Evolutionary conservation across 2,797 vertebrate genomes (phyloP).

Genomic region (Lerista edwardsae): DNA sequence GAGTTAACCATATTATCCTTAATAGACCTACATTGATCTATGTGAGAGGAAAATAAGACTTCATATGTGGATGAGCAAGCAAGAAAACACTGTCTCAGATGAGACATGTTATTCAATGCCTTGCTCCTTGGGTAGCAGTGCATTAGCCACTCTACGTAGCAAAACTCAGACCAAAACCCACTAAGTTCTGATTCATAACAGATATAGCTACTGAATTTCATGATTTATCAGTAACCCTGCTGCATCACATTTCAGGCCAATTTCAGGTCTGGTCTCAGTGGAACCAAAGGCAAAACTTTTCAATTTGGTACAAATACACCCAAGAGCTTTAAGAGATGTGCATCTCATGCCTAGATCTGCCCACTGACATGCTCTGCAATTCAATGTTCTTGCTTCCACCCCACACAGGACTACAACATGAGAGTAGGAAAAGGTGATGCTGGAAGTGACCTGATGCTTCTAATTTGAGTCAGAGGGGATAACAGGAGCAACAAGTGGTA

Average conservation of each 20-base stretch:
- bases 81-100: neutral
- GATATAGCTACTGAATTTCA: conserved; percentile 1
- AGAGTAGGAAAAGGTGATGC: neutral
- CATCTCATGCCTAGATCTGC: neutral
- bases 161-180: neutral
- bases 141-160: neutral
- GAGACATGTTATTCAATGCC: neutral
- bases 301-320: neutral
- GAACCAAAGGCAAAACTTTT: neutral
- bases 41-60: conserved; percentile 20
- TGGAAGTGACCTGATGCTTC: neutral
- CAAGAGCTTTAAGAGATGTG: neutral
- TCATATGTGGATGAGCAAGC: conserved; percentile 6
- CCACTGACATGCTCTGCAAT: neutral
- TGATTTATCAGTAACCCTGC: neutral
- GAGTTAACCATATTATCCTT: conserved; percentile 29
- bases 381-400: conserved; percentile 1
- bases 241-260: conserved; percentile 22
- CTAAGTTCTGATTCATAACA: neutral
- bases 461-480: neutral
- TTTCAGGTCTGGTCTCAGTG: neutral
- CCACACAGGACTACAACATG: neutral
- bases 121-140: conserved; percentile 16
- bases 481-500: neutral
- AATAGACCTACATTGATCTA: neutral